phyloP scores from a whole-genome alignment of 2,797 vertebrate species.

The Cynodonichthys magdalenae region DNA sequence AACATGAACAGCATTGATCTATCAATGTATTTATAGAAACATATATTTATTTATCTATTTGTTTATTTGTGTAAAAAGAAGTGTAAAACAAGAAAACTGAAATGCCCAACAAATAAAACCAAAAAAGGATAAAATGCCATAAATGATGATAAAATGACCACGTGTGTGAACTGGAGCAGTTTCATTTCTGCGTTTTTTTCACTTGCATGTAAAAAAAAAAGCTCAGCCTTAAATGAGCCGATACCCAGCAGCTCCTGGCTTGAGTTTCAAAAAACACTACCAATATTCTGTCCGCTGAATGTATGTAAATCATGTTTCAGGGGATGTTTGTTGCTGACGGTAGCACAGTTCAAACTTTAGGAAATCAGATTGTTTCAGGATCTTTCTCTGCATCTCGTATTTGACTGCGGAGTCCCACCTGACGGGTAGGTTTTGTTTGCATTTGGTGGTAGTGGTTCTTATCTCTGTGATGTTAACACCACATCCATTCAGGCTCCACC shows the following conservation, averaged over 20 bases:
- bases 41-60: too few species aligned
- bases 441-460: constrained; percentile 5
- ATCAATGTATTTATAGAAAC: too few species aligned
- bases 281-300: not conserved
- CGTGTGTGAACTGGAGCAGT: not conserved
- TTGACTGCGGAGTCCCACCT: constrained; percentile 1
- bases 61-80: not conserved
- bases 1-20: too few species aligned
- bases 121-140: not conserved
- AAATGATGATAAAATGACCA: not conserved
- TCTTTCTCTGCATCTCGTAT: constrained; percentile 6
- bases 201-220: too few species aligned
- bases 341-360: not conserved
- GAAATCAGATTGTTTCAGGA: constrained; percentile 5
- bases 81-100: too few species aligned
- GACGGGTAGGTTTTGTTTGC: not conserved
- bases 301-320: constrained; percentile 9
- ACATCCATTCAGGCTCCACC: not conserved
- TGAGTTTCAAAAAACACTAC: not conserved
- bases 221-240: too few species aligned
- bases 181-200: too few species aligned
- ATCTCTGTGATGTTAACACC: not conserved
- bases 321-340: not conserved
- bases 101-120: too few species aligned
- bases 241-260: not conserved